Percentiles rank a stretch among this genome's conserved stretches.
These are phyloP conservation scores for Pheosia gnoma DNA, from an alignment of 2,888 invertebrate species.

Conservation along the genomic window DNA sequence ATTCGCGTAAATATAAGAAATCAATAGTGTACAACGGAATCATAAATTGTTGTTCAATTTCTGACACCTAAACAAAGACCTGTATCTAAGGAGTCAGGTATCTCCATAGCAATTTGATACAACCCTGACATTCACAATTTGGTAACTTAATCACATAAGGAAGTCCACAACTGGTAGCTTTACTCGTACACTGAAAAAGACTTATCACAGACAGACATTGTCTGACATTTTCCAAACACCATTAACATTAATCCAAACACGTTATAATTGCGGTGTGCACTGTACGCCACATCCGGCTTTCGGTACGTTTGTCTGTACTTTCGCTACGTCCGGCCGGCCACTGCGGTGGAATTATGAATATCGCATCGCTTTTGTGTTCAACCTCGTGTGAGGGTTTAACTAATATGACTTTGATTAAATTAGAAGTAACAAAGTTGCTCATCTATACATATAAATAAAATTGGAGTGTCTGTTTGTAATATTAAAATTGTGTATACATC, in stretches of 20 bases:
- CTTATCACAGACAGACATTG: neutral
- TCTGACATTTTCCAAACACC: neutral
- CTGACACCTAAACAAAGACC: no score
- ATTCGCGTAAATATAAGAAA: no score
- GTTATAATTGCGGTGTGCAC: neutral
- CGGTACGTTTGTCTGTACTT: neutral
- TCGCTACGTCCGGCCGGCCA: neutral
- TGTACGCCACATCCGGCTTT: conserved; percentile 7
- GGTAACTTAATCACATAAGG: no score
- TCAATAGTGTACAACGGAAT: no score
- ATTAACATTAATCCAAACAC: neutral
- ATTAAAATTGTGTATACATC: no score
- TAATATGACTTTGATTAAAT: neutral
- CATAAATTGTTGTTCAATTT: no score
- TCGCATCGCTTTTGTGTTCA: conserved; percentile 1
- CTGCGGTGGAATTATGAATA: conserved; percentile 5
- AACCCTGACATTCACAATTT: no score
- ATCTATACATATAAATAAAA: no score
- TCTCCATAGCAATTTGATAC: no score
- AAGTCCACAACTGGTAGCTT: neutral
- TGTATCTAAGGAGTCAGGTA: no score
- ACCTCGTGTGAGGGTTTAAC: neutral
- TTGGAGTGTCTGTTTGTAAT: no score
- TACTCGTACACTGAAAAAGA: neutral
- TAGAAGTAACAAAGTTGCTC: neutral